A percentile compares a stretch with the other conserved stretches of the same genome.
Conservation (phyloP, 2,113 vertebrate species). For the Hypanus sabinus region DNA sequence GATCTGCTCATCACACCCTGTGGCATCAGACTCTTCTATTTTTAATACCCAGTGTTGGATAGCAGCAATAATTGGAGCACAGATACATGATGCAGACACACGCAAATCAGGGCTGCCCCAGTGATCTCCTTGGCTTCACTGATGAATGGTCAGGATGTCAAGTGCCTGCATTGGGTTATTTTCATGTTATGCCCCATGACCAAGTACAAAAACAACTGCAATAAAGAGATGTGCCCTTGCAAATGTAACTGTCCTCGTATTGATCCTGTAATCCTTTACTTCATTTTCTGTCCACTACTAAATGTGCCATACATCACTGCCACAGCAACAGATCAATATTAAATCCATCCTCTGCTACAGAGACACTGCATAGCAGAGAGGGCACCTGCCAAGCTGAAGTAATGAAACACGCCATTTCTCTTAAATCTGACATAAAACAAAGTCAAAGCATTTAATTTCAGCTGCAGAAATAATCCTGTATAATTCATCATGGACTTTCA, state of each 20-base stretch:
- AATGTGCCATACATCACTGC: conserved; percentile 9
- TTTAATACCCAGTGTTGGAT: neutral
- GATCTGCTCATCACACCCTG: neutral
- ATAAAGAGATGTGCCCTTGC: neutral
- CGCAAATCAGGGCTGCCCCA: no score
- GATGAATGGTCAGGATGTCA: neutral
- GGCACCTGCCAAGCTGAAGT: neutral
- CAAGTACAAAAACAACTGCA: neutral
- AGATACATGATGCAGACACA: no score
- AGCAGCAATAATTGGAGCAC: neutral
- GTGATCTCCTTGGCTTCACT: neutral
- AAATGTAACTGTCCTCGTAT: conserved; percentile 5
- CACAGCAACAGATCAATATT: neutral
- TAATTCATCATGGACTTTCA: neutral
- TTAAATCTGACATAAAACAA: neutral
- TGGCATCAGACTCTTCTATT: neutral
- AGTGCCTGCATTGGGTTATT: neutral
- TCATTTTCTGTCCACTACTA: neutral
- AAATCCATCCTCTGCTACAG: neutral
- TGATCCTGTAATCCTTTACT: conserved; percentile 15
- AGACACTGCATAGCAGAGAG: neutral
- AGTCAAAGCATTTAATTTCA: neutral
- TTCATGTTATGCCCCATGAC: neutral
- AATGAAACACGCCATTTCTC: neutral
- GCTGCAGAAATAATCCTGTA: neutral